phyloP scores from a whole-genome alignment of 2,888 invertebrate genomes.

The Perizoma affinitatum region DNA sequence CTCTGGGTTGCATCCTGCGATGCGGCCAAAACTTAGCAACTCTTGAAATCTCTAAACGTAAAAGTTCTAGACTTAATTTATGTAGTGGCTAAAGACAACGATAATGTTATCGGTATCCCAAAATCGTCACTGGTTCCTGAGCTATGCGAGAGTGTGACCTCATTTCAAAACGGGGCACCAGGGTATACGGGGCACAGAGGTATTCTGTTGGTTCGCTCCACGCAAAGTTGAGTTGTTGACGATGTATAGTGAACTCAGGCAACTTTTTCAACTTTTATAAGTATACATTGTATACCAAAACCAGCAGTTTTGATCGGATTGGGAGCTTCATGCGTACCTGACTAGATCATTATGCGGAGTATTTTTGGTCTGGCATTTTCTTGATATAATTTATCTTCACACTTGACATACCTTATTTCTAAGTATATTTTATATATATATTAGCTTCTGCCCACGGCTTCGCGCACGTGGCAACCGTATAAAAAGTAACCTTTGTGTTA shows the following conservation, averaged over 20 bases:
- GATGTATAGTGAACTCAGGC: slow-evolving; percentile 26
- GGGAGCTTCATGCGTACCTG: neutral
- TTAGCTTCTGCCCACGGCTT: no score
- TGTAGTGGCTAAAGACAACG: no score
- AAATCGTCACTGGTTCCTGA: slow-evolving; percentile 33
- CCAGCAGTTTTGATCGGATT: neutral
- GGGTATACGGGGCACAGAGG: slow-evolving; percentile 13
- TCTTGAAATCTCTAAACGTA: no score
- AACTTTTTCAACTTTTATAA: slow-evolving; percentile 24
- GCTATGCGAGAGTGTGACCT: slow-evolving; percentile 57
- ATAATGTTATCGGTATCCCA: neutral
- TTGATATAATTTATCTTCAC: no score
- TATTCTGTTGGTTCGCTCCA: slow-evolving; percentile 26
- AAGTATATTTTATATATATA: no score
- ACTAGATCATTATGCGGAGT: neutral
- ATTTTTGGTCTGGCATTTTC: no score
- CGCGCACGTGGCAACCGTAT: no score
- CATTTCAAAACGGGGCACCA: slow-evolving; percentile 63
- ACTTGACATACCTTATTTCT: no score
- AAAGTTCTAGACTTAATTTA: no score
- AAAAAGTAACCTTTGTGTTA: no score
- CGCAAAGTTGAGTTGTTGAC: slow-evolving; percentile 37
- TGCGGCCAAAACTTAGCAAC: no score
- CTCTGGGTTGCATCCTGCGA: no score
- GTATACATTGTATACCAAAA: slow-evolving; percentile 17